Evolutionary conservation across 1,140 invertebrate genomes (phyloP).

Genomic region (Cephus cinctus): DNA sequence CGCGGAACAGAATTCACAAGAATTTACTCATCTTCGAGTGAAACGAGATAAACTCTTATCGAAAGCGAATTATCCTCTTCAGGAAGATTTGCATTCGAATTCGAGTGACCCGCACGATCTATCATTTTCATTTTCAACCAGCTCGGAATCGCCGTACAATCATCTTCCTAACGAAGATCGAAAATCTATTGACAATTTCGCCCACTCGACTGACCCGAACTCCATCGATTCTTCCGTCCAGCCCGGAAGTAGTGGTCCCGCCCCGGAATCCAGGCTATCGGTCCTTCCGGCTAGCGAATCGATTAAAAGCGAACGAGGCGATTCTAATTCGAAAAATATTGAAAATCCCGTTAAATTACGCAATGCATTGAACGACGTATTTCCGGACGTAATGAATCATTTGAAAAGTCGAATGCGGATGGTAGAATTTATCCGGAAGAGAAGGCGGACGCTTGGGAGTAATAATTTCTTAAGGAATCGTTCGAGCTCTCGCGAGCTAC

Average conservation of each 20-base stretch:
- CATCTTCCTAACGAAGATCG: too few relatives aligned
- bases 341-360: slow-evolving; percentile 4
- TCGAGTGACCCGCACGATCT: too few relatives aligned
- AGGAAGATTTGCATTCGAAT: not conserved
- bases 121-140: too few relatives aligned
- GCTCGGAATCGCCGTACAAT: too few relatives aligned
- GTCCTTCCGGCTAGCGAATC: not conserved
- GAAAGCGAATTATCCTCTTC: not conserved
- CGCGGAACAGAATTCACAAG: slow-evolving; percentile 7
- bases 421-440: slow-evolving; percentile 1
- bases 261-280: not conserved
- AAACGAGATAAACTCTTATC: slow-evolving; percentile 20
- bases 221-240: not conserved
- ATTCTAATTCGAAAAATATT: not conserved
- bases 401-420: slow-evolving; percentile 3
- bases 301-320: not conserved
- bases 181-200: too few relatives aligned
- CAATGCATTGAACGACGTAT: slow-evolving; percentile 11
- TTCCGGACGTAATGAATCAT: slow-evolving; percentile 7
- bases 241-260: not conserved
- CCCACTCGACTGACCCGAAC: too few relatives aligned
- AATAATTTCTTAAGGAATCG: not conserved
- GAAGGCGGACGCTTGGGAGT: not conserved
- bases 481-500: not conserved
- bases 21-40: slow-evolving; percentile 19